Evolutionary conservation across 2,888 invertebrate species (phyloP).

Genomic region (Argynnis bischoffii): DNA sequence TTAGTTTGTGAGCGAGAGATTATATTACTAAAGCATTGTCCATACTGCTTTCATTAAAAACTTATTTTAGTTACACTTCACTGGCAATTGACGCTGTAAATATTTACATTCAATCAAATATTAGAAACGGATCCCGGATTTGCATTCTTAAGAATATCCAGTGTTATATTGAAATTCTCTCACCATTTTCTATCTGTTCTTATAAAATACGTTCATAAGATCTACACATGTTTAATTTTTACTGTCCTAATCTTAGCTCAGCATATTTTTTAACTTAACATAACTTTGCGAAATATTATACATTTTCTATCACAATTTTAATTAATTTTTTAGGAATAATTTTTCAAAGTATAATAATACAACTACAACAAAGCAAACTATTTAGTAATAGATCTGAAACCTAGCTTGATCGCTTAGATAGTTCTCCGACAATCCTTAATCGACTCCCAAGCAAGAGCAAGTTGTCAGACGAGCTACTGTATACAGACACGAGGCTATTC

Average conservation of each 20-base stretch:
- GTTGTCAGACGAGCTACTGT: slow-evolving; percentile 18
- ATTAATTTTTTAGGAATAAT: too few species aligned
- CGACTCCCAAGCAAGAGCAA: slow-evolving; percentile 16
- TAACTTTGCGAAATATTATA: too few species aligned
- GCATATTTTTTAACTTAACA: too few species aligned
- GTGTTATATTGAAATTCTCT: background rate
- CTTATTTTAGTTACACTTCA: background rate
- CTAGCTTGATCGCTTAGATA: slow-evolving; percentile 12
- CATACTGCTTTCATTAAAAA: too few species aligned
- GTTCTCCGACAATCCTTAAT: slow-evolving; percentile 15
- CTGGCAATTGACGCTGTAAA: background rate
- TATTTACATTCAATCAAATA: slow-evolving; percentile 14
- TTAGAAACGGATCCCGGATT: background rate
- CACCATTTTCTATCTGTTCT: too few species aligned
- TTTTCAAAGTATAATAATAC: background rate
- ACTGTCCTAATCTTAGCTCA: too few species aligned
- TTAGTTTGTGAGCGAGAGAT: too few species aligned
- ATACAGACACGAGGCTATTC: slow-evolving; percentile 15
- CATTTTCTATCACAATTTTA: too few species aligned
- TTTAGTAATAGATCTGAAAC: slow-evolving; percentile 12
- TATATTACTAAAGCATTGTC: too few species aligned
- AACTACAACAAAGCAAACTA: background rate
- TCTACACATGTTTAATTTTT: too few species aligned
- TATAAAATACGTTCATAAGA: too few species aligned
- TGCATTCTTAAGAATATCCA: slow-evolving; percentile 1